Base-by-base conservation (phyloP, 2,113 vertebrate species). In the Sinocyclocheilus rhinocerous region DNA sequence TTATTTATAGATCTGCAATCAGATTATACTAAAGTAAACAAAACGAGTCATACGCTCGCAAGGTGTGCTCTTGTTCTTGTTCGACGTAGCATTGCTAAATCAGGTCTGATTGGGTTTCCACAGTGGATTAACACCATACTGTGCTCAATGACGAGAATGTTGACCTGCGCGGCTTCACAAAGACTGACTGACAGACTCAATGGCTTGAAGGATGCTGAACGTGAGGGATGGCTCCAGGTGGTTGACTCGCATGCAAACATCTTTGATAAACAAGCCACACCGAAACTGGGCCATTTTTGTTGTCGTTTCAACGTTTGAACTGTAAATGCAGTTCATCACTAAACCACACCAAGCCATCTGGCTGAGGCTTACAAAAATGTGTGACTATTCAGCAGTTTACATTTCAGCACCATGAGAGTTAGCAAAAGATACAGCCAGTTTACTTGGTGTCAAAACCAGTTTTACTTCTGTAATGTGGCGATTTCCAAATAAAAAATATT, bases 261-360 rank as follows among this genome's bases (percentile, higher is more conserved):
- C 76, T 48, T 84, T 78, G 80, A 70, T 84, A 24, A 81, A 70
- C 48, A 69, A 45, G 26, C 26, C 59, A 82, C 45, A 45, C 77
- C 39, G 77, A 87, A 89, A 89, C 85, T 79, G 48, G 59, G 73
- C 39, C 3, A 29, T 84, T 24, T 76, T 59, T 84, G 33, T 86
- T 86, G 55, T 85, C 10, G 9, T 82, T 82, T 70, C 63, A 0
- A 50, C 36, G 81, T 70, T 82, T 82, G 80, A 52, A 50, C 45
- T 82, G 26, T 8, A 69, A 36, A 50, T 59, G n/a, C 16, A 61
- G 50, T 61, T 24, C 26, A 39, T n/a, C 50, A 73, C 76, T 33
- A 20, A 13, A 65, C 15, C 36, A n/a, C 50, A 33, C 33, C 22
- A 48, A 81, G 59, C 59, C 79, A 48, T 48, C 7, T 45, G 59